These are phyloP conservation scores for Metridium senile DNA, from an alignment of 92 coral and sea anemone species.

Conservation along the genomic window DNA sequence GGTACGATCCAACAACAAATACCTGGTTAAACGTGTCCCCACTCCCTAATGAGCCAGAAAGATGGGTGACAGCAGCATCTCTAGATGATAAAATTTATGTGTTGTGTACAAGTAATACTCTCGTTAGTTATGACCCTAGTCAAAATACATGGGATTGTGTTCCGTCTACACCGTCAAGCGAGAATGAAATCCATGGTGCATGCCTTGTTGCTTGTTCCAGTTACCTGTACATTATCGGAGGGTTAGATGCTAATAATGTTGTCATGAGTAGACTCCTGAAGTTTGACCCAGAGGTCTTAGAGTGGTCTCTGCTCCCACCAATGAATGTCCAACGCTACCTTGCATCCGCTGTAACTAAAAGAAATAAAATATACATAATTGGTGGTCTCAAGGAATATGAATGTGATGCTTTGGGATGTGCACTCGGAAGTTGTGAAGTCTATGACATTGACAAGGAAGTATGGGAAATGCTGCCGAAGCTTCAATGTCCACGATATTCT, in stretches of 20 bases:
- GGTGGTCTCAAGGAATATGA: conserved; percentile 31
- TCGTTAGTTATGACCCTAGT: conserved; percentile 13
- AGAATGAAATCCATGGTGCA: conserved; percentile 22
- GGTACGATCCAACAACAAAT: conserved; percentile 30
- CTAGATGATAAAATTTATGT: conserved; percentile 19
- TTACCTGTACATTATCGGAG: conserved; percentile 20
- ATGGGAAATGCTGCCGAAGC: neutral
- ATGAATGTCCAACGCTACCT: conserved; percentile 25
- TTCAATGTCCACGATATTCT: conserved; percentile 8
- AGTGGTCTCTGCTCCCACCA: neutral
- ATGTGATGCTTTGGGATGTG: conserved; percentile 7
- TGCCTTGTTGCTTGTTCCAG: conserved; percentile 18
- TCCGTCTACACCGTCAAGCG: neutral
- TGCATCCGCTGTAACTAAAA: conserved; percentile 16
- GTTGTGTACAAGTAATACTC: conserved; percentile 10
- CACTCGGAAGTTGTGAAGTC: conserved; percentile 17
- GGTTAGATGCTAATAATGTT: conserved; percentile 11
- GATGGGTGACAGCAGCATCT: conserved; percentile 12
- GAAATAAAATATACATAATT: conserved; percentile 3
- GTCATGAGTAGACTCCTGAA: conserved; percentile 12
- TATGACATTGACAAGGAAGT: neutral
- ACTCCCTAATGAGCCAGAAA: conserved; percentile 6
- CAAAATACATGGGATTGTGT: conserved; percentile 10
- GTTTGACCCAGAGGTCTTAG: conserved; percentile 19
- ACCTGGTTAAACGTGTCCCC: conserved; percentile 22